Conservation (phyloP, 1,140 invertebrate species). For the Schlechtendalia chinensis region DNA sequence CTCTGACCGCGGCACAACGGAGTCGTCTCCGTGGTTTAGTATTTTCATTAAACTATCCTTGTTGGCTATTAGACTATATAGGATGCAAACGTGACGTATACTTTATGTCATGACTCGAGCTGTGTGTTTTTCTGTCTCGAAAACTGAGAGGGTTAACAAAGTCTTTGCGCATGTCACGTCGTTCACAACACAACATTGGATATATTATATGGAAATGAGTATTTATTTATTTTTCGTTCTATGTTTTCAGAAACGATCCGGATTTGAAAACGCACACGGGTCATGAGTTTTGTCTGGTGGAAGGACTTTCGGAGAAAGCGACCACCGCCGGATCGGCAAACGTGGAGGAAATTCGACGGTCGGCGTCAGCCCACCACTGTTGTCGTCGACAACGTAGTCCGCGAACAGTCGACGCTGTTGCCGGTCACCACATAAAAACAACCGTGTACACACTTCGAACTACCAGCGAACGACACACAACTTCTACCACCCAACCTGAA, state of each 20-base stretch:
- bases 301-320: conserved; percentile 50
- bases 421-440: background rate
- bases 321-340: conserved; percentile 38
- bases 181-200: conserved; percentile 19
- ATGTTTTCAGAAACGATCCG: background rate
- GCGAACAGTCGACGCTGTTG: background rate
- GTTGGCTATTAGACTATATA: conserved; percentile 16
- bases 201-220: too few species aligned
- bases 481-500: too few species aligned
- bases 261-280: background rate
- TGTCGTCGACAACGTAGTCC: background rate
- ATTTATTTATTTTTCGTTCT: too few species aligned
- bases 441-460: too few species aligned
- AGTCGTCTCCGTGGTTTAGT: conserved; percentile 4
- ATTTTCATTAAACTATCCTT: conserved; percentile 7
- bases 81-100: conserved; percentile 22
- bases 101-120: conserved; percentile 15
- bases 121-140: background rate
- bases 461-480: too few species aligned
- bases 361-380: background rate
- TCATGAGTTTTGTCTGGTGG: conserved; percentile 51
- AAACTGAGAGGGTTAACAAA: background rate
- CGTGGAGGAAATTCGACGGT: conserved; percentile 42
- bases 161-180: background rate
- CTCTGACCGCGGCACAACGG: too few species aligned